Conservation (phyloP, 2,888 invertebrate species). For the Lasioglossum pauxillum region DNA sequence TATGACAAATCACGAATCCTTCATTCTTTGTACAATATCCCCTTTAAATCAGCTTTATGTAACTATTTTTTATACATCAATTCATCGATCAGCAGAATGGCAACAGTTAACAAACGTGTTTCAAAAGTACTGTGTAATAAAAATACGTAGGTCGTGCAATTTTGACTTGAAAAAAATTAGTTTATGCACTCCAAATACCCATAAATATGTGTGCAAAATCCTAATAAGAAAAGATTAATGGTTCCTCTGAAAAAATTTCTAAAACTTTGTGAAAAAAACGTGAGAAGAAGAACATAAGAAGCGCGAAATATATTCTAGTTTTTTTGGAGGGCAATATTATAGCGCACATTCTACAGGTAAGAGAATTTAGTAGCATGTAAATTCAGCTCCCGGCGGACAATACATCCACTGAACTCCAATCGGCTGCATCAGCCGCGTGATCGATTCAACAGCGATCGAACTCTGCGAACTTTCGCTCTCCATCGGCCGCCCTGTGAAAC, state of each 20-base stretch:
- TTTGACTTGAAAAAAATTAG: neutral
- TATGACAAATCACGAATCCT: too few species aligned
- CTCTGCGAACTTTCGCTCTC: slow-evolving; percentile 60
- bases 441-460: slow-evolving; percentile 58
- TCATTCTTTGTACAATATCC: too few species aligned
- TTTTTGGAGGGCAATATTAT: neutral
- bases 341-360: neutral
- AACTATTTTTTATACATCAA: too few species aligned
- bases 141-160: too few species aligned
- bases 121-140: too few species aligned
- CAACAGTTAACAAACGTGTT: too few species aligned
- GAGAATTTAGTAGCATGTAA: neutral
- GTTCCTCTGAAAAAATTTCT: too few species aligned
- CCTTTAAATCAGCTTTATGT: too few species aligned
- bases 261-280: neutral
- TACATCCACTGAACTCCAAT: slow-evolving; percentile 8
- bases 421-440: slow-evolving; percentile 23
- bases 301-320: neutral
- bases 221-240: neutral
- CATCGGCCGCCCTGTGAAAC: slow-evolving; percentile 31
- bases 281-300: neutral
- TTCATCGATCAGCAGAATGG: too few species aligned
- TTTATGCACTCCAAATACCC: neutral
- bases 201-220: neutral
- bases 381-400: slow-evolving; percentile 18